Base-by-base conservation (phyloP, 2,888 invertebrate genomes). In the Catocala sponsa region DNA sequence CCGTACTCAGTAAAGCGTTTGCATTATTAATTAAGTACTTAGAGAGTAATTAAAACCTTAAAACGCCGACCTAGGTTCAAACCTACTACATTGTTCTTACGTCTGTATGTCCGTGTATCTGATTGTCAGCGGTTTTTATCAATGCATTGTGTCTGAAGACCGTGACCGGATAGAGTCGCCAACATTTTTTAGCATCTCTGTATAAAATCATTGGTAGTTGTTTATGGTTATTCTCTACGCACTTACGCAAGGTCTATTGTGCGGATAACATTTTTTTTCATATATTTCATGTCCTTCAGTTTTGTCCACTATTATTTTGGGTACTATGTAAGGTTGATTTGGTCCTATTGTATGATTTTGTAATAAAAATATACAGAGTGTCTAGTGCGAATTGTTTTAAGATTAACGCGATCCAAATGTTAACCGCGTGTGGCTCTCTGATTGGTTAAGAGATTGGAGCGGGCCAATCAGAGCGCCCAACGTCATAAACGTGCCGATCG, bases 181-280 rank as follows among this genome's bases (percentile, higher is more conserved):
- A 53, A 4, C 25, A 33, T 67, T 73, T 72, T 72, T 78, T 64
- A 53, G 47, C 48, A 49, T 67, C 57, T 61, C 46, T 56, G 63
- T 69, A 65, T 33, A 65, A 51, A 74, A 70, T 70, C 65, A 57
- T 59, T 57, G 54, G 61, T 63, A 56, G 65, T 59, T 65, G 43
- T 63, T 70, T 75, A 64, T 75, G 62, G 68, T 72, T 60, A 74
- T 74, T 76, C 47, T 64, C 51, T 67, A 74, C 76, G 65, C 68
- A 53, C 35, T 61, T 62, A 70, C 59, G 60, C 56, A 65, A 76
- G 42, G 56, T 55, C 64, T 54, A 71, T 77, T 71, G 74, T 68
- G 63, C 56, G 15, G 9, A 48, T 61, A 50, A 56, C n/a, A 64
- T 61, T 60, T 2, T n/a, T 55, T 5, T 32, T 32, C 69, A 50